Conservation (phyloP, 2,797 vertebrate genomes). For the Enteromius anoplus region DNA sequence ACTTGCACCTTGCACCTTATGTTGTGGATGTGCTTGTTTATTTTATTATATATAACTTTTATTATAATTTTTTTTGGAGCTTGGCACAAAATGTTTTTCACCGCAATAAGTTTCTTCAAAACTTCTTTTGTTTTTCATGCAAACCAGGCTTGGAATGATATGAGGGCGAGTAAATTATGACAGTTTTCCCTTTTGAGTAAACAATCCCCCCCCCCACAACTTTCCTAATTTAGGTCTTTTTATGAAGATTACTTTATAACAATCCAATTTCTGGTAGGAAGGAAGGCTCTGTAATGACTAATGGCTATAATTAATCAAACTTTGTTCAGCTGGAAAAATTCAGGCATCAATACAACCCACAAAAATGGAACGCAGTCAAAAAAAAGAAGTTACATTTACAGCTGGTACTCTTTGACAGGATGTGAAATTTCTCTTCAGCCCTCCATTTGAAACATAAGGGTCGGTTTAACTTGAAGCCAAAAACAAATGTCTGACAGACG, state of each 20-base stretch:
- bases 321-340: constrained; percentile 15
- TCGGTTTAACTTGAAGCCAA: constrained; percentile 22
- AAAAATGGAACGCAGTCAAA: background rate
- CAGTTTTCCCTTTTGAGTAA: constrained; percentile 1
- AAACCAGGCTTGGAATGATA: background rate
- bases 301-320: constrained; percentile 27
- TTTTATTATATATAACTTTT: too few relatives aligned
- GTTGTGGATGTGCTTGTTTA: too few relatives aligned
- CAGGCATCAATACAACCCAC: background rate
- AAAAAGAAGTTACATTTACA: constrained; percentile 7
- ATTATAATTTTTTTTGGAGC: background rate
- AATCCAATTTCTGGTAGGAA: constrained; percentile 6
- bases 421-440: constrained; percentile 28
- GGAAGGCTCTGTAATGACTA: constrained; percentile 1
- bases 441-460: constrained; percentile 29
- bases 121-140: background rate
- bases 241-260: background rate
- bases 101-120: background rate
- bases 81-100: background rate
- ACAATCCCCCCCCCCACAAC: background rate
- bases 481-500: constrained; percentile 21
- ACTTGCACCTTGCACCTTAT: too few relatives aligned
- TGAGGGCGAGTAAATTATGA: background rate
- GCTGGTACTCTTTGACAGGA: constrained; percentile 12
- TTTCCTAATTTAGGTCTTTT: background rate